phyloP scores from a whole-genome alignment of 2,113 vertebrate species.

The Hemicordylus capensis region DNA sequence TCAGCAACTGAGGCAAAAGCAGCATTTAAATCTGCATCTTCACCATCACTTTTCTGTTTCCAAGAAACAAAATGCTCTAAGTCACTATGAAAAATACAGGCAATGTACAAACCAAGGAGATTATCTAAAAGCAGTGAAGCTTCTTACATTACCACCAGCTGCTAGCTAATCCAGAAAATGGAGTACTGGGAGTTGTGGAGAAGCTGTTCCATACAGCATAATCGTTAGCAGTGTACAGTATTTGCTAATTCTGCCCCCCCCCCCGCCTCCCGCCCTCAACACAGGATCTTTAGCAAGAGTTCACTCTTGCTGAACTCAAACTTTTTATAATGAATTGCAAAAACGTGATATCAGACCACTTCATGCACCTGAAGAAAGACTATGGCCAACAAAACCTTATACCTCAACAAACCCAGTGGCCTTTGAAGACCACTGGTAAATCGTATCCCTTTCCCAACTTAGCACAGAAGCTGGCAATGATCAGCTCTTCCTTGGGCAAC shows the following conservation, averaged over 20 bases:
- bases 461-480: not conserved
- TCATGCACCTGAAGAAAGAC: not conserved
- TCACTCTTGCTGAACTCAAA: not conserved
- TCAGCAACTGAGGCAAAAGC: slow-evolving; percentile 80
- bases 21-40: slow-evolving; percentile 58
- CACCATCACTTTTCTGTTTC: slow-evolving; percentile 44
- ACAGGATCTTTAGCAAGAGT: not conserved
- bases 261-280: too few relatives aligned
- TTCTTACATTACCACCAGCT: not conserved
- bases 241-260: too few relatives aligned
- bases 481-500: not conserved
- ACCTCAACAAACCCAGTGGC: not conserved
- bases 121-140: not conserved
- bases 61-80: not conserved
- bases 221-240: not conserved
- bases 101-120: accelerated
- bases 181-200: not conserved
- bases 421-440: not conserved
- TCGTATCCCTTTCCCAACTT: not conserved
- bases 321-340: not conserved
- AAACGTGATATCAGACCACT: not conserved
- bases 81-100: accelerated
- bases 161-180: not conserved
- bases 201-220: not conserved
- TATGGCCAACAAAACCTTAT: not conserved